A percentile compares a stretch with the other conserved stretches of the same genome.
Conservation (phyloP, 2,113 vertebrate species). For the Astur gentilis region DNA sequence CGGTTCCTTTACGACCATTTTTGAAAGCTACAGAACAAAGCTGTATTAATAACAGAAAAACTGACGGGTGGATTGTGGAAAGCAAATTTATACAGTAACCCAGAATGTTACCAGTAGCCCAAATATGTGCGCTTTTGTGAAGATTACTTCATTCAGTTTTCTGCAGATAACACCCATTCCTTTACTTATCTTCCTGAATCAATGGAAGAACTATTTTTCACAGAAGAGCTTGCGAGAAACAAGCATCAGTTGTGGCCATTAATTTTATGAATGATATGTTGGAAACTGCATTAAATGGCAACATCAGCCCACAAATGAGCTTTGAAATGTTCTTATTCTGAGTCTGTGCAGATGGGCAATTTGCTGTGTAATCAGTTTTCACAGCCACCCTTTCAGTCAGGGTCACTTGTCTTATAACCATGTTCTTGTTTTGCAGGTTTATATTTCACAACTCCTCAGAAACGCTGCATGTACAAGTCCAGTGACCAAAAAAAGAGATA, state of each 20-base stretch:
- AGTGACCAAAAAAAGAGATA: background rate
- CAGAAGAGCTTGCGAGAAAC: background rate
- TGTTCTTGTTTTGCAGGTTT: background rate
- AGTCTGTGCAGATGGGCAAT: constrained; percentile 21
- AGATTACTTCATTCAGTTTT: background rate
- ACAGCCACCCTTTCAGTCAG: background rate
- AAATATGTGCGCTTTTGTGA: background rate
- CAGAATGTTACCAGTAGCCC: background rate
- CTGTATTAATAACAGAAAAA: background rate
- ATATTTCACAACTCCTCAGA: background rate
- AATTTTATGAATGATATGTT: constrained; percentile 47
- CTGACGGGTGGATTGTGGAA: background rate
- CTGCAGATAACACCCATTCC: background rate
- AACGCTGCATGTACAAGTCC: background rate
- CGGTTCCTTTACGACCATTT: background rate
- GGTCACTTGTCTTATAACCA: background rate
- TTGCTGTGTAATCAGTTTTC: constrained; percentile 47
- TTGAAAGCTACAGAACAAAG: background rate
- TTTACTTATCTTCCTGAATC: background rate
- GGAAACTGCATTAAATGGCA: constrained; percentile 35
- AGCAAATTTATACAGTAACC: background rate
- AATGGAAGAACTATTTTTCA: background rate
- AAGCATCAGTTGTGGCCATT: constrained; percentile 4
- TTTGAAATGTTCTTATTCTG: constrained; percentile 4
- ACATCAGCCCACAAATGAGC: constrained; percentile 24